Conservation (phyloP, 2,113 vertebrate species). For the Psammodynastes pulverulentus region DNA sequence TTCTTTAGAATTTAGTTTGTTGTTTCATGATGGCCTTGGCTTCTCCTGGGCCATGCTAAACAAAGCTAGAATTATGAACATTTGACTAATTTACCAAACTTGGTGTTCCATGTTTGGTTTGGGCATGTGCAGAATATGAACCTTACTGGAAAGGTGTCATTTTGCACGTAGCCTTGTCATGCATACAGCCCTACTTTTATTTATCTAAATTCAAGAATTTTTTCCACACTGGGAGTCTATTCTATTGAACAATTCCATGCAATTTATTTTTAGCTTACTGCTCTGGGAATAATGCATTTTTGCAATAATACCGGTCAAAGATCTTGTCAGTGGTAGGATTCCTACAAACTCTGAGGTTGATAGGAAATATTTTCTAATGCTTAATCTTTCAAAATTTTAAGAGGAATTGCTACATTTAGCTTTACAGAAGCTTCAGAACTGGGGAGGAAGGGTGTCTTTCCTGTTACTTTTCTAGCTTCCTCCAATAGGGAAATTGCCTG, state of each 20-base stretch:
- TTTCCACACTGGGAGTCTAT: neutral
- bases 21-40: neutral
- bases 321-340: conserved; percentile 8
- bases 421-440: neutral
- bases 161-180: neutral
- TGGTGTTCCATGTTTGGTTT: neutral
- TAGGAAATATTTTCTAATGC: neutral
- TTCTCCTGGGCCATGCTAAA: neutral
- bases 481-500: neutral
- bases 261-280: neutral
- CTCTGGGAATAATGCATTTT: neutral
- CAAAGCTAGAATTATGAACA: neutral
- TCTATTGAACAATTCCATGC: neutral
- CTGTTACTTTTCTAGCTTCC: neutral
- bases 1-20: neutral
- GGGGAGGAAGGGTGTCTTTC: neutral
- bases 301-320: conserved; percentile 18
- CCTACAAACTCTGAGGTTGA: neutral
- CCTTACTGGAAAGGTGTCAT: neutral
- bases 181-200: neutral
- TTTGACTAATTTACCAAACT: neutral
- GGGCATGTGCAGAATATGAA: neutral
- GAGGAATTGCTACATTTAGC: neutral
- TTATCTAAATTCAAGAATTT: neutral
- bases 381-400: neutral